Evolutionary conservation across 2,113 vertebrate genomes (phyloP).

Genomic region (Bucco capensis): DNA sequence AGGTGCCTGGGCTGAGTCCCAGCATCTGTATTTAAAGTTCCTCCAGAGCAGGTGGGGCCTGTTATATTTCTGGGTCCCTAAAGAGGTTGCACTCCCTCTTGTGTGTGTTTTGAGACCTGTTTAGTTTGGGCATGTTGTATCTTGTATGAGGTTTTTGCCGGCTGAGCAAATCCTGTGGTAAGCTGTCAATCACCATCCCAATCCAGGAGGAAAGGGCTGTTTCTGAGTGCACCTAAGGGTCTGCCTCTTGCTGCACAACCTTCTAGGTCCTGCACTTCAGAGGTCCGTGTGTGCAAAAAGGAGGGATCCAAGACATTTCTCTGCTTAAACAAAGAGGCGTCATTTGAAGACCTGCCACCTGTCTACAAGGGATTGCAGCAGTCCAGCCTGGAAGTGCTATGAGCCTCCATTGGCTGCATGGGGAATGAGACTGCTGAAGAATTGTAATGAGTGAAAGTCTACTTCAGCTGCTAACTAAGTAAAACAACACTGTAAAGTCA

Average conservation of each 20-base stretch:
- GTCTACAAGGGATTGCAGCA: not conserved
- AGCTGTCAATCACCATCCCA: too few species aligned
- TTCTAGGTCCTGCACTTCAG: not conserved
- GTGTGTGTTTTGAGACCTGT: fast-evolving
- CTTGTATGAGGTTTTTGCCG: not conserved
- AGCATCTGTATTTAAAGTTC: slow-evolving; percentile 21
- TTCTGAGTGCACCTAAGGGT: not conserved
- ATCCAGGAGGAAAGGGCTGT: not conserved
- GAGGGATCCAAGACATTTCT: not conserved
- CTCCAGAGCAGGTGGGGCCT: not conserved
- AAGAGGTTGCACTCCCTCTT: fast-evolving
- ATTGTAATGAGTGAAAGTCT: not conserved
- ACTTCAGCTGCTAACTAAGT: not conserved
- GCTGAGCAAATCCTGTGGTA: not conserved
- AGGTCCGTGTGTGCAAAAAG: not conserved
- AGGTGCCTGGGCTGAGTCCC: not conserved
- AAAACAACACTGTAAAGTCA: not conserved
- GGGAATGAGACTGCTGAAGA: not conserved
- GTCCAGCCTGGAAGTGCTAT: not conserved
- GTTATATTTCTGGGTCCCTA: not conserved
- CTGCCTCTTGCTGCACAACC: fast-evolving
- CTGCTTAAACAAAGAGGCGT: not conserved
- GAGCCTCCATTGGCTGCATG: not conserved
- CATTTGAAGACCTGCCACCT: not conserved
- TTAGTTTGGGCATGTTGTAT: not conserved